A percentile compares a stretch with the other conserved stretches of the same genome.
These are phyloP conservation scores for Oncorhynchus nerka DNA, from an alignment of 2,113 vertebrate genomes.

Conservation along the genomic window DNA sequence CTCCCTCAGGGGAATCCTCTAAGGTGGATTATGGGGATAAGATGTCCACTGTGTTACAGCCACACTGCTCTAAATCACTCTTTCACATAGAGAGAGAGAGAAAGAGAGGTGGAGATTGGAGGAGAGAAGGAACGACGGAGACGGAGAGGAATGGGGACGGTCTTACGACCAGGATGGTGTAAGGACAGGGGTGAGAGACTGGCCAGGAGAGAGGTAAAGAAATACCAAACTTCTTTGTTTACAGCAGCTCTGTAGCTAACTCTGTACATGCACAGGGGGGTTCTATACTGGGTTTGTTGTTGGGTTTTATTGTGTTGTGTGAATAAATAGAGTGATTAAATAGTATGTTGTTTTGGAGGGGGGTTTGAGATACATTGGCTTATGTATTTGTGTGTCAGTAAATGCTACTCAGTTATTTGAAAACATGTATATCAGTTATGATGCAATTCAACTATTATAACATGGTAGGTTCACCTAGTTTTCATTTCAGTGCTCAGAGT, in stretches of 20 bases:
- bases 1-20: constrained; percentile 68
- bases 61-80: constrained; percentile 30
- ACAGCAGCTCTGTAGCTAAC: background rate
- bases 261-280: background rate
- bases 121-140: background rate
- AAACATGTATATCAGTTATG: no score
- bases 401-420: background rate
- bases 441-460: no score
- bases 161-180: constrained; percentile 31
- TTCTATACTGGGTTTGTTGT: background rate
- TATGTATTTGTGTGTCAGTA: background rate
- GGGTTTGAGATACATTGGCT: background rate
- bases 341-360: background rate
- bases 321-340: background rate
- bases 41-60: constrained; percentile 44
- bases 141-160: constrained; percentile 48
- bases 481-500: background rate
- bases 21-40: constrained; percentile 72
- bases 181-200: constrained; percentile 35
- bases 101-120: background rate
- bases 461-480: no score
- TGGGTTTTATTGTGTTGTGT: no score
- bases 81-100: constrained; percentile 17
- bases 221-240: background rate
- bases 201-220: constrained; percentile 50